These are phyloP conservation scores for Ptilorrhoa leucosticta DNA, from an alignment of 2,113 vertebrate species.

Conservation along the genomic window DNA sequence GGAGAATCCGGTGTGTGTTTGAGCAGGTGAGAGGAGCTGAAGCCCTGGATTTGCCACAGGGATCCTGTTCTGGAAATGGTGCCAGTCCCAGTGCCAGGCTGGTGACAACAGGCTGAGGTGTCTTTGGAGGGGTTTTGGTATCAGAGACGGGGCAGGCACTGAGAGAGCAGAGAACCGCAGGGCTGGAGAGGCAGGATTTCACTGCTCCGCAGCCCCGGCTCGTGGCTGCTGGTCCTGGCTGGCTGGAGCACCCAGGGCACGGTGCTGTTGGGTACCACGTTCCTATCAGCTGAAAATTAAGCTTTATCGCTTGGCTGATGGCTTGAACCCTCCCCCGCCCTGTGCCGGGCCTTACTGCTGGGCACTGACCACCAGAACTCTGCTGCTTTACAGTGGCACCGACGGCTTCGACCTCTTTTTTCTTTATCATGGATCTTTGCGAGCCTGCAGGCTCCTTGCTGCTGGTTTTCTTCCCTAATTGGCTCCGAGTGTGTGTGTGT, in stretches of 20 bases:
- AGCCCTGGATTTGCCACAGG: not conserved
- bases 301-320: not conserved
- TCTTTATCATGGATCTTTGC: accelerated
- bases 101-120: accelerated
- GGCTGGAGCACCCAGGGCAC: accelerated
- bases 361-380: not conserved
- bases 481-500: not conserved
- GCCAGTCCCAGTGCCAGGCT: not conserved
- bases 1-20: accelerated
- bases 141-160: not conserved
- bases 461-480: conserved; percentile 42
- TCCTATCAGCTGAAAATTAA: not conserved
- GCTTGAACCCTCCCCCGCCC: not conserved
- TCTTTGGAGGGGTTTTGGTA: not conserved
- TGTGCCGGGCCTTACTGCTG: not conserved
- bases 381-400: not conserved
- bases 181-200: not conserved
- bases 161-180: not conserved
- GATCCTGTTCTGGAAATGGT: accelerated
- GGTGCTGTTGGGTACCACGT: accelerated
- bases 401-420: not conserved
- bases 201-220: not conserved
- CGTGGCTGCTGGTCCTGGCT: not conserved
- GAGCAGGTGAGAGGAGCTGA: not conserved
- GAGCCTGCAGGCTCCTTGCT: not conserved